Evolutionary conservation across 2,113 vertebrate genomes (phyloP).

Genomic region (Myiopsitta monachus): DNA sequence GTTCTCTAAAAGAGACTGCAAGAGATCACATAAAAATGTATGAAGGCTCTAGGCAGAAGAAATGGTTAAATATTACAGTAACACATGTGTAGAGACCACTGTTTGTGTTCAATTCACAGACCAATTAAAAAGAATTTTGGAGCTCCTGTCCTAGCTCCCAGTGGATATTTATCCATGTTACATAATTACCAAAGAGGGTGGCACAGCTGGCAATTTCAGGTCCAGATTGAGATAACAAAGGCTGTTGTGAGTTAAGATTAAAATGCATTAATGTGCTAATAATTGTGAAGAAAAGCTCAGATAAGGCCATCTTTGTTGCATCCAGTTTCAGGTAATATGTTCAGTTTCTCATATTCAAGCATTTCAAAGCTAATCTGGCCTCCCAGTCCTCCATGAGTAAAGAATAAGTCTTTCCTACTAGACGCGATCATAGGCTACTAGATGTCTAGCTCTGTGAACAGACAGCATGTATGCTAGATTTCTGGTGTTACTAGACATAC

Average conservation of each 20-base stretch:
- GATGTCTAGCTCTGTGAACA: neutral
- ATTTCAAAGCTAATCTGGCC: neutral
- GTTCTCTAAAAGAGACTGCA: neutral
- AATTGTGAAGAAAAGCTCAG: neutral
- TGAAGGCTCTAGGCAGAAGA: neutral
- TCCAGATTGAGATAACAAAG: neutral
- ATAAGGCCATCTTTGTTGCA: neutral
- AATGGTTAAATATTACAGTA: neutral
- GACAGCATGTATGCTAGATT: rapidly evolving
- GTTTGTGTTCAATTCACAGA: neutral
- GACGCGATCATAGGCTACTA: neutral
- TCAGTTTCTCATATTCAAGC: neutral
- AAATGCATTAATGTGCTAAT: neutral
- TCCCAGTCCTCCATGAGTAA: neutral
- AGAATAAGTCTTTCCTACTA: neutral
- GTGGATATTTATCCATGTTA: neutral
- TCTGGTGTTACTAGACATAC: neutral
- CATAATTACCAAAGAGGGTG: neutral
- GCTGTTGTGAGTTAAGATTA: neutral
- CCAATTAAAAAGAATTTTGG: conserved; percentile 2
- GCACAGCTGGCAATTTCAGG: conserved; percentile 24
- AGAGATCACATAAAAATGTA: neutral
- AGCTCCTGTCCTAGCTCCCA: neutral
- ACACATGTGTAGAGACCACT: neutral
- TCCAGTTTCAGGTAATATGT: neutral